phyloP scores from a whole-genome alignment of 2,113 vertebrate species.

The Ctenodactylus gundi region DNA sequence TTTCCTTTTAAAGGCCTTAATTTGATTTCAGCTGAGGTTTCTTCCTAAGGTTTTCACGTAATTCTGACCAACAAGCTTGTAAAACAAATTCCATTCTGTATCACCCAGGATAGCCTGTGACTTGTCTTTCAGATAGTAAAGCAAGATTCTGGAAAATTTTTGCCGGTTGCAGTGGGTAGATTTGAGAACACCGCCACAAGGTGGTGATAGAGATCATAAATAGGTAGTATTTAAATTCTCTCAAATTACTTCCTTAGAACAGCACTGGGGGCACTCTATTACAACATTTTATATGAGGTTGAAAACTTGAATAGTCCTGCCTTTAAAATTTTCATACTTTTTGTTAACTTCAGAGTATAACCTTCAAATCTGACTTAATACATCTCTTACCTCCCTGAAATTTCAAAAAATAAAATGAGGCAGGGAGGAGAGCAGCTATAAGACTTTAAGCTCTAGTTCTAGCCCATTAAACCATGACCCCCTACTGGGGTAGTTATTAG shows the following conservation, averaged over 20 bases:
- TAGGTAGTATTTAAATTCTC: constrained; percentile 21
- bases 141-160: constrained; percentile 48
- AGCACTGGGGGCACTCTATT: constrained; percentile 62
- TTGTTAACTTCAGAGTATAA: constrained; percentile 46
- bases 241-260: constrained; percentile 45
- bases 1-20: constrained; percentile 33
- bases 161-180: constrained; percentile 27
- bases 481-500: constrained; percentile 6
- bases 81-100: constrained; percentile 41
- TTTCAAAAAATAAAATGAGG: constrained; percentile 38
- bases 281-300: constrained; percentile 20
- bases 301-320: neutral
- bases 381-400: neutral
- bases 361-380: constrained; percentile 23
- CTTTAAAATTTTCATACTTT: constrained; percentile 24
- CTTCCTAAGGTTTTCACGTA: constrained; percentile 29
- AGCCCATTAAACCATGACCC: neutral
- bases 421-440: neutral
- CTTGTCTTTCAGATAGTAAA: neutral
- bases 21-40: neutral
- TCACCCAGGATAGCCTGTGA: constrained; percentile 10
- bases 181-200: constrained; percentile 55
- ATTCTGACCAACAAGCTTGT: constrained; percentile 41
- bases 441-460: constrained; percentile 12
- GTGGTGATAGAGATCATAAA: constrained; percentile 67